phyloP scores from a whole-genome alignment of 2,113 vertebrate species.

The Perca fluviatilis region DNA sequence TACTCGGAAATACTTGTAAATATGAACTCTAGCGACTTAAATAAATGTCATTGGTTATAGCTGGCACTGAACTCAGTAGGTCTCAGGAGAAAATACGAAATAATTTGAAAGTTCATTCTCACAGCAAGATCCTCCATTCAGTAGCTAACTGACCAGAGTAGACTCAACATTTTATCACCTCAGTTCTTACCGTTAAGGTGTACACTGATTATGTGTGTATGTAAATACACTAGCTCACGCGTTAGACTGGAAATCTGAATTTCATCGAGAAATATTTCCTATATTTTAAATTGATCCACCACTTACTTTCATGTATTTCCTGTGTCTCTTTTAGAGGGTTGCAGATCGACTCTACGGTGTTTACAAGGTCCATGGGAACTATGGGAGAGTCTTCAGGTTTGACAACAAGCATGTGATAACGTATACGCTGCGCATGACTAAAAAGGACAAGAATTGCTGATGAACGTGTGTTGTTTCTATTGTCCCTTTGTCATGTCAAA shows the following conservation, averaged over 20 bases:
- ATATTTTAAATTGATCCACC: background rate
- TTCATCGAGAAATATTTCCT: background rate
- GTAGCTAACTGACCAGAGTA: no score
- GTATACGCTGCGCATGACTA: background rate
- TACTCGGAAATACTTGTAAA: no score
- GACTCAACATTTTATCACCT: no score
- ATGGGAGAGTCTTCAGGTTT: conserved; percentile 97
- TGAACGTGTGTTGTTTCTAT: background rate
- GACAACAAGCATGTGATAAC: background rate
- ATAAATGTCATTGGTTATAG: background rate
- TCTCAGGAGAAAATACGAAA: no score
- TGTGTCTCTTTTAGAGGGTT: conserved; percentile 86
- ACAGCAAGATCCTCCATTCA: no score
- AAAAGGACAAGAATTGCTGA: background rate
- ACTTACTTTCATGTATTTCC: background rate
- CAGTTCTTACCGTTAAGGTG: no score
- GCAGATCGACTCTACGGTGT: conserved; percentile 96
- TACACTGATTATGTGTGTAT: no score
- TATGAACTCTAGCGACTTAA: no score
- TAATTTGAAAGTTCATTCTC: no score
- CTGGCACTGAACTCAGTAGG: background rate
- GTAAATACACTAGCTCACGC: background rate
- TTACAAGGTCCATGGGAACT: conserved; percentile 98
- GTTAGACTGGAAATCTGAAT: background rate
- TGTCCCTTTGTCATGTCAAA: background rate